Evolutionary conservation across 64 coral and sea anemone genomes (phyloP), one percentile per base, ranked within the genome.

Genomic region (Stylophora pistillata): DNA sequence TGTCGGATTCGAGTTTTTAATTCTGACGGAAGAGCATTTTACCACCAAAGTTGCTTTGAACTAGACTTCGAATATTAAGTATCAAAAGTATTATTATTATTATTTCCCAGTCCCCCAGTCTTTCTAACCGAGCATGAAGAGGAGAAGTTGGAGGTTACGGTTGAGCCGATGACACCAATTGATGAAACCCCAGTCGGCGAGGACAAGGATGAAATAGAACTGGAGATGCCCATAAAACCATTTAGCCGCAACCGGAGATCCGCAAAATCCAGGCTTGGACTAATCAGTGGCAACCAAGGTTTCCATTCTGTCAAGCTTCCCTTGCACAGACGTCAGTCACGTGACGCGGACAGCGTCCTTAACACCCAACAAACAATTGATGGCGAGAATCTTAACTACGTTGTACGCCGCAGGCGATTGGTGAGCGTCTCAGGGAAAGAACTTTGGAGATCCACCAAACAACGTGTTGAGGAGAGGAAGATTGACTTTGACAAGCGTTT

Each of bases 271-370:
- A 84, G 62, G 13, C 63, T 84, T 20, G 80, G 80, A 14, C 25
- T 84, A 11, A 84, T 84, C n/a, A 65, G 80, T 23, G 62, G 23
- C 12, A 84, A 84, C 13, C 18, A 70, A 20, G 80, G 80, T 13
- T 84, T 84, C 69, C 80, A 84, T 69, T 84, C 80, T 14, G 80
- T 84, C 13, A 84, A 84, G 37, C 80, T 84, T 23, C 80, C 80
- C 10, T 21, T 62, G 0, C 20, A 3, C 11, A 53, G 20, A 11
- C 62, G 31, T 0, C 59, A 37, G 10, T 16, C 80, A 1, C 9
- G 34, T 13, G 25, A 60, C 15, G 23, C 61, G 17, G 60, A 70
- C 3, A 27, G 34, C 60, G 9, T 33, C 6, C 53, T 69, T 23
- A 23, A 52, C 62, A 54, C 23, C 12, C 1, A 53, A 53, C 61